Evolutionary conservation across 2,888 invertebrate species (phyloP), one percentile per base, ranked within the genome.

Genomic region (Plemyria rubiginata): DNA sequence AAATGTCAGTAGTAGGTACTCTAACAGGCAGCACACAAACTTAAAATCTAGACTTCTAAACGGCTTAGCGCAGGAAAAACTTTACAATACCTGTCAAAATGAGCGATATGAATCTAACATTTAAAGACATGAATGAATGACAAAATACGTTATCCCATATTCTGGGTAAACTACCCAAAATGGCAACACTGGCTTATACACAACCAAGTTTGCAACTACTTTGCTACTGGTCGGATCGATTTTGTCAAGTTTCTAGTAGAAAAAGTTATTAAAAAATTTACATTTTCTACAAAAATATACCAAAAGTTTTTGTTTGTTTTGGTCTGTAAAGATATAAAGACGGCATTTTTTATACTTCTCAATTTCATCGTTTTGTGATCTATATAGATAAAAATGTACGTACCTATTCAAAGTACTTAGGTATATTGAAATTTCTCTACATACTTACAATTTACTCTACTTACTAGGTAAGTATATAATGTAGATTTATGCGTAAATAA

Each of bases 201-300:
- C 79, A 78, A 80, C 74, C 76, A 66, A 79, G 76, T 71, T 74
- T 73, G 75, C 70, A 6, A 51, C 71, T 74, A 66, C 60, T 52
- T 59, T 71, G 68, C 69, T 71, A 73, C 71, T 80, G 81, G 81
- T 81, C 81, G 80, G 79, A 82, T 66, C 65, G 57, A 55, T 65
- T 65, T 62, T 64, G 54, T 52, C 60, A 61, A 72, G 67, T 72
- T 48, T 41, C 72, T 72, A 75, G 74, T 79, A 81, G 70, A 78
- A 82, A 79, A 78, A 55, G 70, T 67, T 70, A 58, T 74, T 80
- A 76, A 76, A 80, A 74, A 75, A 68, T 71, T 70, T 75, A 74
- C 71, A 66, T 62, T 70, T 58, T 62, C 80, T 82, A 84, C 82
- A 87, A 86, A 86, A 87, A 87, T 87, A 87, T 82, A 80, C 79